Base-by-base conservation (phyloP, 2,113 vertebrate genomes). In the Indicator maculatus region DNA sequence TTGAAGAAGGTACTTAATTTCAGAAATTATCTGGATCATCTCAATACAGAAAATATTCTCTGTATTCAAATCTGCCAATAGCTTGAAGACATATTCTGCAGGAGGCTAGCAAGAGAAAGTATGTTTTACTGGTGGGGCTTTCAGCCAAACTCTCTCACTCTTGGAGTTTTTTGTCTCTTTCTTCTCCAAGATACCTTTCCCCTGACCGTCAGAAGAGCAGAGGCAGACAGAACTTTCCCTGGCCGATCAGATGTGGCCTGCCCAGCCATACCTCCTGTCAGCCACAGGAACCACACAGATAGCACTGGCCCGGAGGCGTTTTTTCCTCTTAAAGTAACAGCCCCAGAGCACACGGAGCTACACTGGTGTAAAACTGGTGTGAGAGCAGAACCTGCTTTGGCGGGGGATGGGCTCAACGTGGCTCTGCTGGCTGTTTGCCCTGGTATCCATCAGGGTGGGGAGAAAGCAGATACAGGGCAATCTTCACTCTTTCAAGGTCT, bases 281-380 rank as follows among this genome's bases (percentile, higher is more conserved):
- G 74, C 86, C 11, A 0, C 71, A 82, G 70, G 56, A 92, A 52
- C 83, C 83, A 55, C 83, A 66, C 44, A 87, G 65, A 65, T 64
- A 86, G 71, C 3, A 0, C 64, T 47, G 77, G 9, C 73, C 75
- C 0, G 0, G 39, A 67, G 52, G 3, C 23, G 3, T 0, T 27
- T 84, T 24, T 31, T 21, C 10, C 16, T 58, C 58, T 72, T 58
- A 8, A 67, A 69, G 53, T 12, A 79, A 33, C 47, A 67, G 23
- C 14, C 41, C 36, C 65, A 88, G 50, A 78, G 36, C 65, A 53
- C 52, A 56, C 0, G 9, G 72, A 92, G 53, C 70, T 61, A 59
- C 83, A 94, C 41, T 66, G 67, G 82, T 70, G 33, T 59, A 44
- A 73, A 85, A 70, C 12, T 16, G 11, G 67, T 67, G 59, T 24